Evolutionary conservation across 2,113 vertebrate species (phyloP).

Genomic region (Prionailurus bengalensis): DNA sequence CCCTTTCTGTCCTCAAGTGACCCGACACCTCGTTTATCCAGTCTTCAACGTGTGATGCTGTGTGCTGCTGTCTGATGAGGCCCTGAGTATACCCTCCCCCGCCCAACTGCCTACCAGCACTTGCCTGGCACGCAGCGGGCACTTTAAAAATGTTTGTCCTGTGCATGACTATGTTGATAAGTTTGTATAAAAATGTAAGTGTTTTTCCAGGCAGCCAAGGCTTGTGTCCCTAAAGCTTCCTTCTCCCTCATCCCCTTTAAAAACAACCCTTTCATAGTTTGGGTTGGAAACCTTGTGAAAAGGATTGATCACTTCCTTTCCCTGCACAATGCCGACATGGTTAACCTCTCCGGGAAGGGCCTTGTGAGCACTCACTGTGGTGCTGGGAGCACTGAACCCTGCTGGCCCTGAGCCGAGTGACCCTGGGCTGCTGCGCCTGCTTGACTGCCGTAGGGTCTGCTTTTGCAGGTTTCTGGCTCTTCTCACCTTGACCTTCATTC

Average conservation of each 20-base stretch:
- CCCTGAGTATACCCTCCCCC: not conserved
- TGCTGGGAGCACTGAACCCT: fast-evolving
- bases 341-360: not conserved
- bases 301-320: not conserved
- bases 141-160: not conserved
- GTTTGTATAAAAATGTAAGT: not conserved
- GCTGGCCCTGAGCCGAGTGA: fast-evolving
- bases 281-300: not conserved
- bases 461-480: not conserved
- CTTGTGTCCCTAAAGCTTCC: not conserved
- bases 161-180: not conserved
- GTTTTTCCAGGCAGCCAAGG: not conserved
- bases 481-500: not conserved
- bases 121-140: not conserved
- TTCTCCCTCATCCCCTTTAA: not conserved
- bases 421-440: not conserved
- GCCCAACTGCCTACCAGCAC: not conserved
- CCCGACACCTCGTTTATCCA: not conserved
- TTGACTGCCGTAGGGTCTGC: not conserved
- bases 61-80: not conserved
- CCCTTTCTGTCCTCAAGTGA: not conserved
- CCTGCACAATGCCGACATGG: not conserved
- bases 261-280: not conserved
- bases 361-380: not conserved
- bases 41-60: not conserved